Evolutionary conservation across 2,888 invertebrate genomes (phyloP).

Genomic region (Coremacera marginata): DNA sequence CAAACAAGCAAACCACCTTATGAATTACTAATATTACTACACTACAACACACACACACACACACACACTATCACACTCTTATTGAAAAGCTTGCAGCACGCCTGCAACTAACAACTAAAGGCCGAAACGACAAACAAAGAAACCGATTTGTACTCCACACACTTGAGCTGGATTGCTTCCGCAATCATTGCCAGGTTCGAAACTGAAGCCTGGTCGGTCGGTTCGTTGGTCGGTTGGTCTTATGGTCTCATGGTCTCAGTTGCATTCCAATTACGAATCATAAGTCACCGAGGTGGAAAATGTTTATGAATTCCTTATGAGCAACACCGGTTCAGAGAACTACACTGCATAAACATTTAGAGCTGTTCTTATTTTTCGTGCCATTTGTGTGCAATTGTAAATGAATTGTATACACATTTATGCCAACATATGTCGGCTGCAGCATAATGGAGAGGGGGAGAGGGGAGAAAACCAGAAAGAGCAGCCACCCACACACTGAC

Average conservation of each 20-base stretch:
- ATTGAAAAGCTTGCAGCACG: not conserved
- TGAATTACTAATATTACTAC: constrained; percentile 40
- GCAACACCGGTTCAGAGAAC: constrained; percentile 39
- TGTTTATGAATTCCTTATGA: constrained; percentile 67
- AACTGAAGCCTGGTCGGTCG: not conserved
- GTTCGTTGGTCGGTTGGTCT: too few species aligned
- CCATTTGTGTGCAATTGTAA: constrained; percentile 27
- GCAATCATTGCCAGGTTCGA: not conserved
- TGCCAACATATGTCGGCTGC: not conserved
- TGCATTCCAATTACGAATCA: constrained; percentile 64
- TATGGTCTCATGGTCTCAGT: constrained; percentile 53
- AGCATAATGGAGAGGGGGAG: too few species aligned
- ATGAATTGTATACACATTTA: constrained; percentile 20
- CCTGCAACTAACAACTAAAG: not conserved
- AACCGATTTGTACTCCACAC: constrained; percentile 12
- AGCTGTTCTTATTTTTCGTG: not conserved
- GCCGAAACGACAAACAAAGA: constrained; percentile 6
- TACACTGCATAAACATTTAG: not conserved
- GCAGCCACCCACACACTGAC: not conserved
- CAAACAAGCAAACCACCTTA: constrained; percentile 10
- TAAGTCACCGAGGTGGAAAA: constrained; percentile 64
- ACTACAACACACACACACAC: not conserved
- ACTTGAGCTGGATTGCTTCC: not conserved
- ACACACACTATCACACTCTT: not conserved
- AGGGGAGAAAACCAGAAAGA: not conserved